phyloP scores from a whole-genome alignment of 2,888 invertebrate species.

The Callimorpha dominula region DNA sequence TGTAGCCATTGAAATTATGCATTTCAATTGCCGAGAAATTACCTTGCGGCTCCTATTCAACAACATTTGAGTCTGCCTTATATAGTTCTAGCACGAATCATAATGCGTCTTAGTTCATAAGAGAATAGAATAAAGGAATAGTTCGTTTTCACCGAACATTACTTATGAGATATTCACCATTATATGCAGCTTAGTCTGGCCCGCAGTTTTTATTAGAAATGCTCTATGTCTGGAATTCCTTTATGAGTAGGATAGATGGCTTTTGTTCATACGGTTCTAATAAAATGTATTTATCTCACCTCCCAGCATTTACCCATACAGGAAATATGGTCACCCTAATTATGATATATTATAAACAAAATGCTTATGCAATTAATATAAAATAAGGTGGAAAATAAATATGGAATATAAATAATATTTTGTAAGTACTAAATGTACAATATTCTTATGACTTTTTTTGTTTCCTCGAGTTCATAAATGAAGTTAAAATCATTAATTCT shows the following conservation, averaged over 20 bases:
- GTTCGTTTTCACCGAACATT: constrained; percentile 42
- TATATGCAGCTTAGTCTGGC: constrained; percentile 49
- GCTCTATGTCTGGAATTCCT: constrained; percentile 57
- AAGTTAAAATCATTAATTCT: too few species aligned
- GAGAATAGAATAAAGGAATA: constrained; percentile 38
- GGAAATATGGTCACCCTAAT: too few species aligned
- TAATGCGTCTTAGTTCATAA: constrained; percentile 35
- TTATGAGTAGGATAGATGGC: constrained; percentile 68
- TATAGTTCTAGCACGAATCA: background rate
- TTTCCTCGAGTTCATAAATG: too few species aligned
- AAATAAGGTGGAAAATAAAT: too few species aligned
- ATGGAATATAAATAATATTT: too few species aligned
- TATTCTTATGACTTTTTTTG: too few species aligned
- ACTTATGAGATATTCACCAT: constrained; percentile 57
- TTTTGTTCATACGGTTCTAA: constrained; percentile 43
- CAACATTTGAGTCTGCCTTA: background rate
- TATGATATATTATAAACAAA: too few species aligned
- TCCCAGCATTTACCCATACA: too few species aligned
- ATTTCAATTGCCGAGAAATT: too few species aligned
- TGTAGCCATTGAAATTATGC: too few species aligned
- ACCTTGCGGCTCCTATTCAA: background rate
- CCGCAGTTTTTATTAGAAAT: constrained; percentile 58
- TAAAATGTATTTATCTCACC: constrained; percentile 33
- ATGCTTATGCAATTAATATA: too few species aligned
- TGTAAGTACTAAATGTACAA: too few species aligned